These are phyloP conservation scores for Arothron firmamentum DNA, from an alignment of 2,113 vertebrate genomes.

Conservation along the genomic window DNA sequence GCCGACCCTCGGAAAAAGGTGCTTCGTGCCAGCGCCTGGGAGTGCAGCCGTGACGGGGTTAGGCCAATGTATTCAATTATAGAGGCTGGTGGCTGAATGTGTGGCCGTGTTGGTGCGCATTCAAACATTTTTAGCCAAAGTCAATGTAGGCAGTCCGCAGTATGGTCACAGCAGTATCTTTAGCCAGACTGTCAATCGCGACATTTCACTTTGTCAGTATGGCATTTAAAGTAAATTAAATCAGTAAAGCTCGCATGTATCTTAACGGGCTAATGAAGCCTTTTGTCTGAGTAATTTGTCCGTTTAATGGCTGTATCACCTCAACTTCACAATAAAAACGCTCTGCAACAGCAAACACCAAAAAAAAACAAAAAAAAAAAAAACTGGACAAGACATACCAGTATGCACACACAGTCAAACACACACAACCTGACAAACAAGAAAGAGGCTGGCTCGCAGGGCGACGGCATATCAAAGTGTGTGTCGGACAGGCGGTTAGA, in stretches of 20 bases:
- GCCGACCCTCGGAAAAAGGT: conserved; percentile 35
- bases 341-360: background rate
- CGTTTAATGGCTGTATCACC: background rate
- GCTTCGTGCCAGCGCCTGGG: conserved; percentile 42
- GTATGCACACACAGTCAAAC: conserved; percentile 9
- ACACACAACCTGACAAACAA: conserved; percentile 44
- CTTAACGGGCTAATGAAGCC: no score
- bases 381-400: conserved; percentile 14
- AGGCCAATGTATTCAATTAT: conserved; percentile 28
- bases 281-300: background rate
- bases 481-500: conserved; percentile 56
- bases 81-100: background rate
- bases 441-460: conserved; percentile 28
- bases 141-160: no score
- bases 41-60: conserved; percentile 29
- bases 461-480: conserved; percentile 60
- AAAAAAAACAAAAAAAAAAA: background rate
- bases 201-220: no score
- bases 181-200: no score
- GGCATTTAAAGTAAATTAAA: no score
- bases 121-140: no score
- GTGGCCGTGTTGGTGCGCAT: no score
- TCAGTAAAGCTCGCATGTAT: no score
- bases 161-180: no score
- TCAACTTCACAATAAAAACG: background rate